Percentiles rank a stretch among this genome's conserved stretches.
Evolutionary conservation across 1,140 invertebrate genomes (phyloP).

Genomic region (Sinella curviseta): DNA sequence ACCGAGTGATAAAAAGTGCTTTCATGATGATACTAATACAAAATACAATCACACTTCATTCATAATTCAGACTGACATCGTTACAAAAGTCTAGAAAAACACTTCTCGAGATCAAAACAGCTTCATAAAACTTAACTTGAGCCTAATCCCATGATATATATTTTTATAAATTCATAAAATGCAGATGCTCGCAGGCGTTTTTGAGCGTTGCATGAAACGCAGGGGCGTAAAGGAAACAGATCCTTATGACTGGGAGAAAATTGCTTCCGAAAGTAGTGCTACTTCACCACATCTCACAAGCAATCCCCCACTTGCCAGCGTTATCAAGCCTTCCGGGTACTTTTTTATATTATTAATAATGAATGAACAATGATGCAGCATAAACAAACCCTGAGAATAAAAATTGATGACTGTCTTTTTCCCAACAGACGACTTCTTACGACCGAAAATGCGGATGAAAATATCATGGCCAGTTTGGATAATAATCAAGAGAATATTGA

Average conservation of each 20-base stretch:
- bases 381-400: no score
- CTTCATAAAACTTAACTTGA: no score
- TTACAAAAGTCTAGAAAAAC: no score
- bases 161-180: conserved; percentile 33
- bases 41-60: no score
- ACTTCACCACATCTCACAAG: conserved; percentile 52
- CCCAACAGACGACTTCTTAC: conserved; percentile 57
- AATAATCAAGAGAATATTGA: conserved; percentile 74
- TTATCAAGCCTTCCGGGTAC: conserved; percentile 50
- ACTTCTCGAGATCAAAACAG: no score
- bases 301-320: conserved; percentile 53
- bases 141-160: no score
- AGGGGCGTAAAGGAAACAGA: conserved; percentile 84
- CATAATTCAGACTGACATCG: background rate
- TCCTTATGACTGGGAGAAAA: conserved; percentile 94
- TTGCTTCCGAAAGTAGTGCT: conserved; percentile 56
- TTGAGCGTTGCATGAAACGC: conserved; percentile 92
- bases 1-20: background rate
- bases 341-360: background rate
- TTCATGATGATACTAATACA: no score
- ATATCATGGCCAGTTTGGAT: conserved; percentile 56
- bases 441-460: conserved; percentile 59
- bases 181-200: conserved; percentile 76
- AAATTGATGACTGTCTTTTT: conserved; percentile 43
- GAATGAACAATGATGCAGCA: no score